A percentile compares a stretch with the other conserved stretches of the same genome.
phyloP scores from a whole-genome alignment of 2,888 invertebrate species.

The Orthosia cruda region DNA sequence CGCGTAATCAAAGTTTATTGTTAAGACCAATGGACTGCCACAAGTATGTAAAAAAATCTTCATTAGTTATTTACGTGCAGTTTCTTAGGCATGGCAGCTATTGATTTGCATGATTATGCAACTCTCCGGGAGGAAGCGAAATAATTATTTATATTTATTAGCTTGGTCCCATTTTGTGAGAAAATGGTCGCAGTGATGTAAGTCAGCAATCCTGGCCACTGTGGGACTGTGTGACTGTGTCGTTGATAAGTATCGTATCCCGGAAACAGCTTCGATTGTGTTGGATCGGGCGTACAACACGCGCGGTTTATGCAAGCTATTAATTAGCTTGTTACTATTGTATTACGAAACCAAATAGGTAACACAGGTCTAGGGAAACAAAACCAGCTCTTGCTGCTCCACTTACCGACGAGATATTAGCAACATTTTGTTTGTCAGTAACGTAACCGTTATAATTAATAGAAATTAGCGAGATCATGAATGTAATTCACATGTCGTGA shows the following conservation, averaged over 20 bases:
- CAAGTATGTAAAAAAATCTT: constrained; percentile 2
- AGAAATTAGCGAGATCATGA: constrained; percentile 69
- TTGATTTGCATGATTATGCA: constrained; percentile 57
- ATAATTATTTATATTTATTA: constrained; percentile 60
- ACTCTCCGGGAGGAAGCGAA: constrained; percentile 53
- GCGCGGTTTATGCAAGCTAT: constrained; percentile 88
- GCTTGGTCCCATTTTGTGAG: constrained; percentile 59
- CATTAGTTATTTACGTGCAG: constrained; percentile 21
- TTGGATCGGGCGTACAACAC: constrained; percentile 77
- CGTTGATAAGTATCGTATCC: constrained; percentile 79
- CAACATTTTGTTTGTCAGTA: constrained; percentile 71
- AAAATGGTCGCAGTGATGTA: constrained; percentile 68
- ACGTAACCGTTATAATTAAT: constrained; percentile 74
- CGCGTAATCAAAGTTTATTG: not conserved
- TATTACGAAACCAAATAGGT: constrained; percentile 82
- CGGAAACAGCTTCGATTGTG: constrained; percentile 83
- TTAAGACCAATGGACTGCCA: not conserved
- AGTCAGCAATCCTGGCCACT: constrained; percentile 53
- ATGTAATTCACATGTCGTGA: constrained; percentile 57
- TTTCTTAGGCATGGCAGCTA: constrained; percentile 23
- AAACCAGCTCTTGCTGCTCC: constrained; percentile 77
- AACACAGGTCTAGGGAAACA: constrained; percentile 79
- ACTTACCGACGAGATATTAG: constrained; percentile 77
- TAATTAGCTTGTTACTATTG: constrained; percentile 88
- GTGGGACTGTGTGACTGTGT: constrained; percentile 64